A percentile compares a stretch with the other conserved stretches of the same genome.
Conservation (phyloP, 2,888 invertebrate species). For the Leptinotarsa peninsularis region DNA sequence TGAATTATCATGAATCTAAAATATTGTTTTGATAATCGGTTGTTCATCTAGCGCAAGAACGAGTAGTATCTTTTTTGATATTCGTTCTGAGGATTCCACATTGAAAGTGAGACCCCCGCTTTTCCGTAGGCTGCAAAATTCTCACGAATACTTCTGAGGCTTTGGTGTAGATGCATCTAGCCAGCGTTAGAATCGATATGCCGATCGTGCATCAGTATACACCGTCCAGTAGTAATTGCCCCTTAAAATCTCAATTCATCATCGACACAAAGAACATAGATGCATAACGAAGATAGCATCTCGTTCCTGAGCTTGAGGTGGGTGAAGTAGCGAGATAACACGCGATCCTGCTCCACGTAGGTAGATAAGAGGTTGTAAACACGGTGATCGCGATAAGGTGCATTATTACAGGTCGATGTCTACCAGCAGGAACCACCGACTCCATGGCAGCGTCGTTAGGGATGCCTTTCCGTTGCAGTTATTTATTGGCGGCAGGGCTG, state of each 20-base stretch:
- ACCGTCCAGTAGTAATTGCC: slow-evolving; percentile 1
- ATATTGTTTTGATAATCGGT: too few relatives aligned
- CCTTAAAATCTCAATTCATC: slow-evolving; percentile 17
- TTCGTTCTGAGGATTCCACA: too few relatives aligned
- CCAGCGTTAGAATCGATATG: too few relatives aligned
- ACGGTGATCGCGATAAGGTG: slow-evolving; percentile 52
- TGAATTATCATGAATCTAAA: too few relatives aligned
- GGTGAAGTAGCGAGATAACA: slow-evolving; percentile 49
- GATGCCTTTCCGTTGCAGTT: slow-evolving; percentile 41
- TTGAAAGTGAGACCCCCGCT: too few relatives aligned
- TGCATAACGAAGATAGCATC: slow-evolving; percentile 39
- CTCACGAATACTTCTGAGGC: too few relatives aligned
- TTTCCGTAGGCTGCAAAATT: too few relatives aligned
- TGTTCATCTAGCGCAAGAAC: too few relatives aligned
- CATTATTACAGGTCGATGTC: slow-evolving; percentile 43
- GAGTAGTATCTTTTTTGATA: too few relatives aligned
- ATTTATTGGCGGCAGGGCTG: slow-evolving; percentile 30
- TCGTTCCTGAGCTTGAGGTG: slow-evolving; percentile 33
- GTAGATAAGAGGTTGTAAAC: slow-evolving; percentile 56
- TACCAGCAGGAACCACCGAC: slow-evolving; percentile 31
- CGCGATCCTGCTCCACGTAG: slow-evolving; percentile 49
- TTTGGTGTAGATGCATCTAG: too few relatives aligned
- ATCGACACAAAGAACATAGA: slow-evolving; percentile 18
- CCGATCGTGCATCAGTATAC: not conserved
- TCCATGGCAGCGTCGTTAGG: slow-evolving; percentile 36